Evolutionary conservation across 2,797 vertebrate genomes (phyloP).

Genomic region (Coilia nasus): DNA sequence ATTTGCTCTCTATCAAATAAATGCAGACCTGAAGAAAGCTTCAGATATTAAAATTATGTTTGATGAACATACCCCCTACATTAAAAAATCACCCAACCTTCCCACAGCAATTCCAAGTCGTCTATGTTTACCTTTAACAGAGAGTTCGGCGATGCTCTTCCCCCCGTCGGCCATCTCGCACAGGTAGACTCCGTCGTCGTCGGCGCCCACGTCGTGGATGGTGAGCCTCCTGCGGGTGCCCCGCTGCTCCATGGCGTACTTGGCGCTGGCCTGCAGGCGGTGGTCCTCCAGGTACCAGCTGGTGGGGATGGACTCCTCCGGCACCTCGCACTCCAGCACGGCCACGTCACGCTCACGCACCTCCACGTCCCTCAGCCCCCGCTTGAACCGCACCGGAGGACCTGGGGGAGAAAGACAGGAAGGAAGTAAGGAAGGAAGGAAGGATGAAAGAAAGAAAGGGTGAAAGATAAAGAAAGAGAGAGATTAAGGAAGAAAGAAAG

Average conservation of each 20-base stretch:
- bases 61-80: no score
- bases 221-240: constrained; percentile 84
- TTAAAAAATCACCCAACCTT: no score
- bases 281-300: constrained; percentile 95
- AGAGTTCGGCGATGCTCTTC: constrained; percentile 89
- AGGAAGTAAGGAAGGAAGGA: no score
- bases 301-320: constrained; percentile 81
- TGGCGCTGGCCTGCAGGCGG: constrained; percentile 84
- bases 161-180: constrained; percentile 93
- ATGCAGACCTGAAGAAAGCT: no score
- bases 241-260: constrained; percentile 90
- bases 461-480: no score
- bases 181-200: constrained; percentile 93
- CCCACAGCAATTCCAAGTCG: no score
- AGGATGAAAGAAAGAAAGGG: neutral
- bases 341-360: constrained; percentile 84
- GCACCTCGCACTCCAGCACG: constrained; percentile 92
- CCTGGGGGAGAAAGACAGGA: constrained; percentile 66
- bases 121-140: constrained; percentile 83
- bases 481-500: neutral
- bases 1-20: no score
- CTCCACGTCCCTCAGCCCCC: constrained; percentile 82
- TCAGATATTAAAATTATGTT: no score
- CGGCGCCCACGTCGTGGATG: constrained; percentile 83
- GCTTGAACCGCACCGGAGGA: constrained; percentile 82